Evolutionary conservation across 2,888 invertebrate species (phyloP), one percentile per base, ranked within the genome.

Genomic region (Zele albiditarsus): DNA sequence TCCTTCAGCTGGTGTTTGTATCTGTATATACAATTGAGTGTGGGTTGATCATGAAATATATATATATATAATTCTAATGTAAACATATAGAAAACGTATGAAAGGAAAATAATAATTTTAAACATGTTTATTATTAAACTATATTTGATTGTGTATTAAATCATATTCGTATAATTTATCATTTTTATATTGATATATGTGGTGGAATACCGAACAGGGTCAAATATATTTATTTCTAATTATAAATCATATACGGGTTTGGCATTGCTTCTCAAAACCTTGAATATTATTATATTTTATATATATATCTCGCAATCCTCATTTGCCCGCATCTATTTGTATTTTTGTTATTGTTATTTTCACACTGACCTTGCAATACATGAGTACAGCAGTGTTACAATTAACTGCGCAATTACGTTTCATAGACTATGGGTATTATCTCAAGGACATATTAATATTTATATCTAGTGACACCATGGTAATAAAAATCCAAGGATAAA

Each of bases 231-330:
- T 16, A n/a, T n/a, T 62, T 28, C n/a, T 5, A 28, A n/a, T 10
- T 1, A n/a, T 58, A 12, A 3, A 38, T 23, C 16, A 70, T 42
- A 58, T 60, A 42, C 58, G 58, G 70, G 58, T 58, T 60, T 42
- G 70, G 60, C 70, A 70, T 70, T 70, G 60, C 8, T 23, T 25
- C 20, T n/a, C 1, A 23, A 60, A 70, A 60, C 70, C 70, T 70
- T 70, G 70, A 60, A 42, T 12, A 28, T 53, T 68, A 6, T 27
- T n/a, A 1, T 12, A 28, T 62, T 62, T 25, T 28, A 28, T 8
- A 28, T 28, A n/a, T 23, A 23, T 20, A 20, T 57, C 57, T 57
- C 31, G 27, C 49, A 57, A 53, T 53, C 31, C 69, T 28, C 31
- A 49, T 69, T 31, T 31, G 27, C 60, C 60, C 60, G 49, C 49